phyloP scores from a whole-genome alignment of 1,140 invertebrate species.

The Drosophila biarmipes region DNA sequence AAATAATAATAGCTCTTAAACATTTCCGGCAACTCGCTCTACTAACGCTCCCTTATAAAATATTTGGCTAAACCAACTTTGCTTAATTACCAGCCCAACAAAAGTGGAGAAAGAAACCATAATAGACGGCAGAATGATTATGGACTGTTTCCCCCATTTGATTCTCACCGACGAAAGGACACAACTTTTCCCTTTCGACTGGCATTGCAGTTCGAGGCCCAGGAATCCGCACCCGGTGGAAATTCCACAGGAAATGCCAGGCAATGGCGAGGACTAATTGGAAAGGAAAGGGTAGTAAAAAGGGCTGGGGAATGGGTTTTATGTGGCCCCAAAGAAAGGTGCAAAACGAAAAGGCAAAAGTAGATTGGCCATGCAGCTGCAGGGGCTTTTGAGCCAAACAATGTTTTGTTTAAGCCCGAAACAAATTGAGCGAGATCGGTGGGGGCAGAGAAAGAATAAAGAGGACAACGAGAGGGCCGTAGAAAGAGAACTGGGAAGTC shows the following conservation, averaged over 20 bases:
- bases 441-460: not conserved
- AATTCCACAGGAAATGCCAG: conserved; percentile 73
- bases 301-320: not conserved
- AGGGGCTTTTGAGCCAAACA: conserved; percentile 9
- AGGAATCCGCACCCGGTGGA: conserved; percentile 9
- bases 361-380: conserved; percentile 45
- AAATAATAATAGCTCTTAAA: not conserved
- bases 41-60: conserved; percentile 3
- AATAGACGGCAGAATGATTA: conserved; percentile 51
- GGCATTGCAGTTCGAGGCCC: conserved; percentile 21
- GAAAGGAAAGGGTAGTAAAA: conserved; percentile 11
- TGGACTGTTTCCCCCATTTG: conserved; percentile 47
- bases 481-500: conserved; percentile 5
- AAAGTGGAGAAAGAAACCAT: conserved; percentile 23
- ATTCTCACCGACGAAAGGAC: conserved; percentile 47
- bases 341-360: conserved; percentile 62
- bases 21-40: conserved; percentile 1
- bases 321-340: conserved; percentile 45
- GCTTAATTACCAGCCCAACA: conserved; percentile 36
- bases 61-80: conserved; percentile 19
- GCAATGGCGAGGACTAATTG: conserved; percentile 64
- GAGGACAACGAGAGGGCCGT: not conserved
- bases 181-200: conserved; percentile 51
- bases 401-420: conserved; percentile 22
- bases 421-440: conserved; percentile 57